Base-by-base conservation (phyloP, 2,797 vertebrate genomes). In the Squalus acanthias region DNA sequence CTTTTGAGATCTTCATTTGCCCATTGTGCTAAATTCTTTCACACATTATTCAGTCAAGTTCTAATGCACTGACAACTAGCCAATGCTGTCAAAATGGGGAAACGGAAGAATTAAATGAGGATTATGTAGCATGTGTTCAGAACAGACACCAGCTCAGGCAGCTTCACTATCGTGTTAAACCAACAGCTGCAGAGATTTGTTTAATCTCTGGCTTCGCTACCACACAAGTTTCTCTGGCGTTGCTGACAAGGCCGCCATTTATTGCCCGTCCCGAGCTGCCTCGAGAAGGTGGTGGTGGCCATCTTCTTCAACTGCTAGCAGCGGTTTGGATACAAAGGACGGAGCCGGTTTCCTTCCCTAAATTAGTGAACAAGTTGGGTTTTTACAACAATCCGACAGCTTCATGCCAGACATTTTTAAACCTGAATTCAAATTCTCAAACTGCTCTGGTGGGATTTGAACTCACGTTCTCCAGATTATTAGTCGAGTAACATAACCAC, bases 101-200 rank as follows among this genome's bases (percentile, higher is more conserved):
- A 67, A 93, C 3, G 17, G n/a, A 24, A 93, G 33, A 53, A 67
- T 39, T 39, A 46, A 39, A 20, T n/a, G 33, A 46, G n/a, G 91
- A 93, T 69, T 69, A 69, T 53, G n/a, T 39, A 67, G 63, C 91
- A 67, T 93, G 91, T 67, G n/a, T 93, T 69, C 91, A n/a, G 46
- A 69, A 69, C 63, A 67, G 91, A 46, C n/a, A 93, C 7, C 22
- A 93, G n/a, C 2, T 65, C 89, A 67, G 63, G 13, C 53, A 91
- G 53, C 13, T 57, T 60, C 57, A 29, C 26, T 60, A 6, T 17
- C 33, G 60, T 91, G 88, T 60, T 91, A 39, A 92, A 22, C 60
- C 29, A 92, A 92, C 33, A 65, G 60, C 60, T 63, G 57, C 60
- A 63, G 53, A 33, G 60, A 92, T 65, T 33, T 92, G 33, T 33